A percentile compares a stretch with the other conserved stretches of the same genome.
These are phyloP conservation scores for Hydropsyche tenuis DNA, from an alignment of 1,140 invertebrate species.

Conservation along the genomic window DNA sequence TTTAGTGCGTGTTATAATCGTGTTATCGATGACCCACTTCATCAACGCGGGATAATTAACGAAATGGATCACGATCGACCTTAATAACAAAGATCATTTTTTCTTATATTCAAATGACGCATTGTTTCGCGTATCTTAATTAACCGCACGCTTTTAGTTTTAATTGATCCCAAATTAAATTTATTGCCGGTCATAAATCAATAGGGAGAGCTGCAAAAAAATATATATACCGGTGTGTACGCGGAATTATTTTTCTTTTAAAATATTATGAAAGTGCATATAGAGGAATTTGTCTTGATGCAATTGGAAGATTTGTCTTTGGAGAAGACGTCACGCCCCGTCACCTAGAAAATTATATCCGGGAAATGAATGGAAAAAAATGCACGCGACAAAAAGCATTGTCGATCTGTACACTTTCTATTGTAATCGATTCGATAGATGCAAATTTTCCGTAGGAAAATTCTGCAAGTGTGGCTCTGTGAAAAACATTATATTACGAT, in stretches of 20 bases:
- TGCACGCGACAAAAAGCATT: conserved; percentile 11
- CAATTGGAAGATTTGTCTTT: not conserved
- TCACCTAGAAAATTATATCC: conserved; percentile 14
- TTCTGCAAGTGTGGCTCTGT: no score
- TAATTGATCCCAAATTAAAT: not conserved
- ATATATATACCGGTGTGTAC: no score
- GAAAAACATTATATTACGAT: no score
- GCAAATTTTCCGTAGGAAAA: conserved; percentile 5
- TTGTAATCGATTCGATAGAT: conserved; percentile 24
- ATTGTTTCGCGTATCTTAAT: conserved; percentile 13
- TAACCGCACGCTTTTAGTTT: no score
- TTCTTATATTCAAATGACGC: not conserved
- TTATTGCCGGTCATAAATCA: no score
- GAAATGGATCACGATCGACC: conserved; percentile 11
- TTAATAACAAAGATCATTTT: conserved; percentile 6
- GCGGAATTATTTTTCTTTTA: no score
- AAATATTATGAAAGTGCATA: no score
- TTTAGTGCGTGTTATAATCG: no score
- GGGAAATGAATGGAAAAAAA: conserved; percentile 5
- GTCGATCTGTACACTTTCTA: conserved; percentile 19
- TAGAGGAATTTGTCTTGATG: not conserved
- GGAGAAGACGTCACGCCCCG: not conserved
- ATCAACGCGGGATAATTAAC: not conserved
- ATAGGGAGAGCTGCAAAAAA: no score
- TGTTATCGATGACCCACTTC: conserved; percentile 18